These are phyloP conservation scores for Agrochola circellaris DNA, from an alignment of 2,888 invertebrate genomes.

Conservation along the genomic window DNA sequence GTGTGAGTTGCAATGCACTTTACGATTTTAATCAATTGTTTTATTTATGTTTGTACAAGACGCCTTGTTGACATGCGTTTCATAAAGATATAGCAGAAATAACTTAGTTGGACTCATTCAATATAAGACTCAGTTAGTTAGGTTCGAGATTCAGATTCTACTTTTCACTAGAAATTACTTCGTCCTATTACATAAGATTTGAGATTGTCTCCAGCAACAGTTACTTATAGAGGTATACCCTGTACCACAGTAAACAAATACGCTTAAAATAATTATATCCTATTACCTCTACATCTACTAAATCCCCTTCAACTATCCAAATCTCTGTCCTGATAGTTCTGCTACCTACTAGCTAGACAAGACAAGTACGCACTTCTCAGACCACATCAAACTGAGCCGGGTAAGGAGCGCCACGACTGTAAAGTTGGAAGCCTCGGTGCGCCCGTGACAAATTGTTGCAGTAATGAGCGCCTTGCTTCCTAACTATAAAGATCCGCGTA, in stretches of 20 bases:
- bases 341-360: slow-evolving; percentile 20
- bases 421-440: slow-evolving; percentile 72
- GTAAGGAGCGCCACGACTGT: slow-evolving; percentile 62
- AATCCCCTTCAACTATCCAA: slow-evolving; percentile 18
- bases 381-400: slow-evolving; percentile 61
- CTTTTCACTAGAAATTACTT: not conserved
- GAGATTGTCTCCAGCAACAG: not conserved
- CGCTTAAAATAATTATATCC: not conserved
- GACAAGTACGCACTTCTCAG: slow-evolving; percentile 55
- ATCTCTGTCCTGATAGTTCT: slow-evolving; percentile 24
- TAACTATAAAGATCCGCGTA: slow-evolving; percentile 45
- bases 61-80: not conserved
- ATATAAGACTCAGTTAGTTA: not conserved
- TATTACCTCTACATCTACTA: not conserved
- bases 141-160: not conserved
- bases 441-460: slow-evolving; percentile 80
- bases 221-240: not conserved
- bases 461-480: slow-evolving; percentile 76
- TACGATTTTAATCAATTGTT: slow-evolving; percentile 1
- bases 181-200: not conserved
- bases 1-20: not conserved
- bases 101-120: not conserved
- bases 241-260: no score
- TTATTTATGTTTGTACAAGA: not conserved
- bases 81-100: not conserved